phyloP scores from a whole-genome alignment of 2,888 invertebrate species.

The Dynastes tityus region DNA sequence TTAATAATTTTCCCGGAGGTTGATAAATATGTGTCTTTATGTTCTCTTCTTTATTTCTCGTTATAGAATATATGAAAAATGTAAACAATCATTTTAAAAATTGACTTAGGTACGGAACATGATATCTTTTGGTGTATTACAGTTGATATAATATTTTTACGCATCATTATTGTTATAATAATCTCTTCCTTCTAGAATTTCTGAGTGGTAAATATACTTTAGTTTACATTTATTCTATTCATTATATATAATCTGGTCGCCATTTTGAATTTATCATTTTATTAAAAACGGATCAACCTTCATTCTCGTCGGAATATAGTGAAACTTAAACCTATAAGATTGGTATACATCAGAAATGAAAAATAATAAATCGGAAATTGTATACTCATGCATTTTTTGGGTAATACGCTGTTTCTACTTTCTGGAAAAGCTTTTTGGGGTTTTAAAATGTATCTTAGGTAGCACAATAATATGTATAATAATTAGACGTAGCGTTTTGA shows the following conservation, averaged over 20 bases:
- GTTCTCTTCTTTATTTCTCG: conserved; percentile 33
- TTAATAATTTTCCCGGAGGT: neutral
- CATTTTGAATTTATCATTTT: conserved; percentile 5
- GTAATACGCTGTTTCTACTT: conserved; percentile 23
- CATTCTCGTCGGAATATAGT: no score
- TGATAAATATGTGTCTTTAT: conserved; percentile 45
- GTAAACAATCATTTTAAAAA: conserved; percentile 51
- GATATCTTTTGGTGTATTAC: conserved; percentile 50
- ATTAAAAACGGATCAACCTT: no score
- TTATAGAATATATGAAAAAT: conserved; percentile 53
- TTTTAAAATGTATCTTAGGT: neutral
- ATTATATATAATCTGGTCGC: conserved; percentile 14
- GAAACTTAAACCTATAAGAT: neutral
- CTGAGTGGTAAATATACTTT: neutral
- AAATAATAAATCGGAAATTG: conserved; percentile 1
- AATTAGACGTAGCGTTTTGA: conserved; percentile 1
- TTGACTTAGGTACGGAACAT: conserved; percentile 53
- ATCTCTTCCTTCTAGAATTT: conserved; percentile 1
- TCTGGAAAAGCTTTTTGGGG: conserved; percentile 19
- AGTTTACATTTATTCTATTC: neutral
- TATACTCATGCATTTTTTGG: neutral
- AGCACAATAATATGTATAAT: conserved; percentile 9
- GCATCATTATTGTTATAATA: conserved; percentile 7
- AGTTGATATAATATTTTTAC: conserved; percentile 43
- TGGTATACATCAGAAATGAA: neutral